Base-by-base conservation (phyloP, 2,888 invertebrate genomes). In the Cephus pulcher region DNA sequence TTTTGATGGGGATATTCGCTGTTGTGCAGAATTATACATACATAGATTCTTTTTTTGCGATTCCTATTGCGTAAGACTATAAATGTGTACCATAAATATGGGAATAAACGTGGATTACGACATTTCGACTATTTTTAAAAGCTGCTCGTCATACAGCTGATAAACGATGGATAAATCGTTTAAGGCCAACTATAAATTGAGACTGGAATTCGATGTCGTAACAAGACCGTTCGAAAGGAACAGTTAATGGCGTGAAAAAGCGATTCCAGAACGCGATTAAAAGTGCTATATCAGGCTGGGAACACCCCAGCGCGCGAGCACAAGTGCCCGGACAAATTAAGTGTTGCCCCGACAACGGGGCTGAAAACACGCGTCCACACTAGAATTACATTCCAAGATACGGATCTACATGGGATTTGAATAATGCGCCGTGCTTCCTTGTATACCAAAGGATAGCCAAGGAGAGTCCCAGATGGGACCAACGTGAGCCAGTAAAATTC, bases 361-460 rank as follows among this genome's bases (percentile, higher is more conserved):
- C 80, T 85, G 83, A 80, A 86, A 86, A 88, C 88, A 86, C 84
- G 85, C 83, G 83, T 87, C 81, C 84, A 81, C 82, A 71, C 83
- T 84, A 83, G 84, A 86, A 88, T 87, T 87, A 88, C 86, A 86
- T 82, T 79, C 78, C 80, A 76, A 81, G 88, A 88, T 87, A 88
- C 78, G 79, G 79, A 88, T 88, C 85, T 86, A 87, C 86, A 84
- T 78, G 79, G 84, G 83, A 86, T 87, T 87, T 88, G 83, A 87
- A 87, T 87, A 87, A 85, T 84, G 83, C 81, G 79, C 81, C 76
- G 75, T n/a, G 81, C 78, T 84, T 81, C 81, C 80, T 76, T 84
- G 78, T 76, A 70, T 80, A 15, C 37, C n/a, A 33, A 23, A 71
- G 56, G 56, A 56, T 56, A 56, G 15, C 23, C 56, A 40, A 40